Evolutionary conservation across 35 echinoderm and acorn worm genomes (phyloP), one percentile per base, ranked within the genome.

Genomic region (Ophioderma brevispina): DNA sequence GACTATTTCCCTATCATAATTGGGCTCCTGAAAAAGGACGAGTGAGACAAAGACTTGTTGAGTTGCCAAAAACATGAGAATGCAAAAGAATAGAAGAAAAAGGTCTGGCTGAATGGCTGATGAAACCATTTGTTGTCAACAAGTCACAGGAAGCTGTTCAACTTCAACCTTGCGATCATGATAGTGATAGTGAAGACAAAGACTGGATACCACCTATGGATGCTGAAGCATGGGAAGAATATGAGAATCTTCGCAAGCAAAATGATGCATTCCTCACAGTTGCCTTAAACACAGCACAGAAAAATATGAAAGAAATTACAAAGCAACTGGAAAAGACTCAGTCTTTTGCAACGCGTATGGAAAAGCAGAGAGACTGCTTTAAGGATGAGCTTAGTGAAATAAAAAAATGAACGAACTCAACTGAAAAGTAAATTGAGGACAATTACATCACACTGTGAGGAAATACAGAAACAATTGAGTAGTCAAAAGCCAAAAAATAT

Each of bases 251-350:
- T 8, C 79, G 36, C 5, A 13, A 15, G 33, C 13, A 81, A 40
- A 13, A 81, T 35, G 79, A 81, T n/a, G 5, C 13, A n/a, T 81
- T 8, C 36, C 79, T 81, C n/a, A 14, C 8, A 31, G n/a, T 8
- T 8, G 13, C 13, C 38, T 81, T 81, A 34, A 40, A 81, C n/a
- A 81, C 32, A 81, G 79, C 79, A 39, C 79, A 81, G 38, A 2
- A 81, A 81, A 81, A 81, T n/a, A 81, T 81, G 79, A 81, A 40
- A 81, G 79, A 81, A 81, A 81, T 81, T 8, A 81, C 79, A 2
- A 35, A 81, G 79, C 79, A 81, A 34, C n/a, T 81, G 2, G 79
- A 81, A 81, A 81, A 81, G n/a, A 81, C 79, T 25, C 33, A 81
- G n/a, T 13, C 13, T 30, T 86, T 70, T 15, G 31, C 33, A 75